phyloP scores from a whole-genome alignment of 2,113 vertebrate genomes.

The Crotalus helleri region DNA sequence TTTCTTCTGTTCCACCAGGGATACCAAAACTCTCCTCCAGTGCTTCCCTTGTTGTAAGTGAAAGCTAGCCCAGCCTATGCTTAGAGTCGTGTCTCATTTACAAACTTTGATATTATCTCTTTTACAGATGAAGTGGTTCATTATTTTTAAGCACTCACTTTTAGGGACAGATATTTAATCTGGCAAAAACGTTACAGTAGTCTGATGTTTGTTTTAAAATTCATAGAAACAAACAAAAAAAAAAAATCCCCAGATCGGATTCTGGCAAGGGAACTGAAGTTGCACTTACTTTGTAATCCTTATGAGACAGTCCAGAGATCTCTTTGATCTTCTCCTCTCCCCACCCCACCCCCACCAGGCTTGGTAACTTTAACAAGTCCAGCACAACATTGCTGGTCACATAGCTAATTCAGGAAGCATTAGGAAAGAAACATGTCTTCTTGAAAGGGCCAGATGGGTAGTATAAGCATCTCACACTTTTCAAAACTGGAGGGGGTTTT shows the following conservation, averaged over 20 bases:
- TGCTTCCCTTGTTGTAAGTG: background rate
- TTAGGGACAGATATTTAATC: background rate
- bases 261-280: background rate
- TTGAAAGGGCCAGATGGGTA: background rate
- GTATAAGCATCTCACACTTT: background rate
- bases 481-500: background rate
- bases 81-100: background rate
- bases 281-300: background rate
- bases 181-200: background rate
- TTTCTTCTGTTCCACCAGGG: background rate
- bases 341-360: background rate
- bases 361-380: background rate
- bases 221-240: background rate
- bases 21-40: background rate
- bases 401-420: background rate
- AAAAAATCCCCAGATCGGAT: background rate
- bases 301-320: background rate
- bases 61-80: background rate
- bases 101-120: background rate
- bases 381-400: background rate
- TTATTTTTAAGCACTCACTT: background rate
- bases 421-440: background rate
- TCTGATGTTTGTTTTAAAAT: background rate
- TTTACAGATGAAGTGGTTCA: background rate
- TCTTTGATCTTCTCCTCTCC: background rate